phyloP scores from a whole-genome alignment of 2,113 vertebrate genomes.

The Numenius arquata region DNA sequence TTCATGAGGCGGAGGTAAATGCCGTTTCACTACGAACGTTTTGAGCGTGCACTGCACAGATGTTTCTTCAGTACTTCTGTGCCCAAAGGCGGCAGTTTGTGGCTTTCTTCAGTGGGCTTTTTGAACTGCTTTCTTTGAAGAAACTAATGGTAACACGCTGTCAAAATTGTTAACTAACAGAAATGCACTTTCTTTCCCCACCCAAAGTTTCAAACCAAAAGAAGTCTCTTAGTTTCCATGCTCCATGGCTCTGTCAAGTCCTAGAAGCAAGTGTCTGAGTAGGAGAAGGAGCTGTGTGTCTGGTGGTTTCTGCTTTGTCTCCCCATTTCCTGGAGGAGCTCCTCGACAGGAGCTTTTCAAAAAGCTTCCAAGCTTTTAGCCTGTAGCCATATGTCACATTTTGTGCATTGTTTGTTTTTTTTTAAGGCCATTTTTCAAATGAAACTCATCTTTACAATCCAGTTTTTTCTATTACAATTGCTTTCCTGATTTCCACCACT shows the following conservation, averaged over 20 bases:
- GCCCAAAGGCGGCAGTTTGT: not conserved
- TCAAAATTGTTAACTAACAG: not conserved
- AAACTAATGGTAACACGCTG: rapidly evolving
- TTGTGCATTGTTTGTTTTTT: not conserved
- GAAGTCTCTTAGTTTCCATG: rapidly evolving
- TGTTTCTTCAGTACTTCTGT: not conserved
- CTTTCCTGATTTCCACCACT: not conserved
- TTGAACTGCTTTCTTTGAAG: not conserved
- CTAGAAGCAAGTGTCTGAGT: not conserved
- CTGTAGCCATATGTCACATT: not conserved
- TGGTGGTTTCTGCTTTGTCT: not conserved
- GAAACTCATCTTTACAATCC: not conserved
- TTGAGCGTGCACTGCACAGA: rapidly evolving
- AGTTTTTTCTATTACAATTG: not conserved
- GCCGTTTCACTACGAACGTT: not conserved
- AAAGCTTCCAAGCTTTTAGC: not conserved
- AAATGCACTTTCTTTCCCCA: not conserved
- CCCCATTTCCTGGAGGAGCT: not conserved
- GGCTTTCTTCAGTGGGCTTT: not conserved
- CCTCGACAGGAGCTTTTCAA: not conserved
- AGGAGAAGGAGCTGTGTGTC: not conserved
- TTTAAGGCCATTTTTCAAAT: not conserved
- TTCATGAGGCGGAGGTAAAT: not conserved
- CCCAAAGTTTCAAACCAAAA: not conserved
- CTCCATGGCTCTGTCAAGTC: not conserved